phyloP scores from a whole-genome alignment of 2,113 vertebrate species.

The Dicerorhinus sumatrensis region DNA sequence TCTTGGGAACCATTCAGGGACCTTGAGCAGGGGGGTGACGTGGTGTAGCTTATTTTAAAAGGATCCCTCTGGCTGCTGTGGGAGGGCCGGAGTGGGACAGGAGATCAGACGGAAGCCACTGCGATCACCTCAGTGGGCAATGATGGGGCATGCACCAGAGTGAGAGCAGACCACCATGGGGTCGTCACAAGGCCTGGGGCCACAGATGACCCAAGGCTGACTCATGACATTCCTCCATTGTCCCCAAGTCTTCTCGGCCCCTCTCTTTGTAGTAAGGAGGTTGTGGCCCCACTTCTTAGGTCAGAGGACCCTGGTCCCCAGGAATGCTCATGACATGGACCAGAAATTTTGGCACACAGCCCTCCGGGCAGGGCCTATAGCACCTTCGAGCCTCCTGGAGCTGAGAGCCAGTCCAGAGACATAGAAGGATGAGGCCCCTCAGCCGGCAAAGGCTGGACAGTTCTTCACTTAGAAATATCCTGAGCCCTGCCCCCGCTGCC shows the following conservation, averaged over 20 bases:
- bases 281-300: not conserved
- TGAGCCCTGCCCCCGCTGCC: not conserved
- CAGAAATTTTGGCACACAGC: not conserved
- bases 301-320: not conserved
- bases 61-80: too few species aligned
- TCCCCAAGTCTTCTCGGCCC: not conserved
- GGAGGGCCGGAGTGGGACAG: not conserved
- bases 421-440: not conserved
- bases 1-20: too few species aligned
- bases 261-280: not conserved
- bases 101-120: not conserved
- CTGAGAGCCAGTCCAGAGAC: not conserved
- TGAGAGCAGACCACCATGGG: not conserved
- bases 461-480: not conserved
- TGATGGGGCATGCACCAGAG: not conserved
- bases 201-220: not conserved
- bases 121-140: not conserved
- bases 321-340: not conserved
- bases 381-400: not conserved
- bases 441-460: not conserved
- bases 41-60: not conserved
- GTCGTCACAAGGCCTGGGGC: too few species aligned
- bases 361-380: not conserved
- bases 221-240: not conserved
- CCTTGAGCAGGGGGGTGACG: not conserved